Conservation (phyloP, 1,140 invertebrate species). For the Drosophila carrolli region DNA sequence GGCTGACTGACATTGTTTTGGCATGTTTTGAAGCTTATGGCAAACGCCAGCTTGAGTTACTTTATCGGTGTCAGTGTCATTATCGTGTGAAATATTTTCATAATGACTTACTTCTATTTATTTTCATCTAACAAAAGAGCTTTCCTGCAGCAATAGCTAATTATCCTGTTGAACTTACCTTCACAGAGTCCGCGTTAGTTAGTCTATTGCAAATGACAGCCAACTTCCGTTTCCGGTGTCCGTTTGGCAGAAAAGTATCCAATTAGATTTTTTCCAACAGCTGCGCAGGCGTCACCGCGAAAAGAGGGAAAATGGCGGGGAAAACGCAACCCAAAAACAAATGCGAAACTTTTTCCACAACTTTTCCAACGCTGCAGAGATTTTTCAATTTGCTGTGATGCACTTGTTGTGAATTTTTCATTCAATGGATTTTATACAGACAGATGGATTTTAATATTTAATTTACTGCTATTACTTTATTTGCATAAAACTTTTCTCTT, state of each 20-base stretch:
- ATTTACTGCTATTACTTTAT: conserved; percentile 23
- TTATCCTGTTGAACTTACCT: conserved; percentile 20
- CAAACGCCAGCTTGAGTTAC: conserved; percentile 38
- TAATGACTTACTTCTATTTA: conserved; percentile 3
- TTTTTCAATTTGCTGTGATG: conserved; percentile 32
- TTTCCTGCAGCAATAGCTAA: conserved; percentile 18
- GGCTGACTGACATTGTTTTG: conserved; percentile 61
- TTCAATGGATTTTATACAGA: conserved; percentile 15
- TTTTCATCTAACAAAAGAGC: conserved; percentile 14
- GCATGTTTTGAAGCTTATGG: conserved; percentile 44
- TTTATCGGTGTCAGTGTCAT: conserved; percentile 43
- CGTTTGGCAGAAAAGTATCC: conserved; percentile 55
- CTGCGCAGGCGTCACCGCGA: conserved; percentile 73
- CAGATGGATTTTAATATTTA: conserved; percentile 29
- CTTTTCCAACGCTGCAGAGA: conserved; percentile 17
- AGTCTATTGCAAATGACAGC: conserved; percentile 57
- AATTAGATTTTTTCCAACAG: conserved; percentile 64
- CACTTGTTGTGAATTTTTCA: conserved; percentile 39
- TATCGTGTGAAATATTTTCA: conserved; percentile 40
- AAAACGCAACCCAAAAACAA: conserved; percentile 9
- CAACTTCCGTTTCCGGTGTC: conserved; percentile 60
- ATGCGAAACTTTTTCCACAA: conserved; percentile 29
- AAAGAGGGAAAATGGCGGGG: conserved; percentile 20
- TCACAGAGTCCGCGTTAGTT: conserved; percentile 10
- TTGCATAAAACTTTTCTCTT: conserved; percentile 36